Conservation (phyloP, 1,140 invertebrate genomes). For the Bradysia coprophila region DNA sequence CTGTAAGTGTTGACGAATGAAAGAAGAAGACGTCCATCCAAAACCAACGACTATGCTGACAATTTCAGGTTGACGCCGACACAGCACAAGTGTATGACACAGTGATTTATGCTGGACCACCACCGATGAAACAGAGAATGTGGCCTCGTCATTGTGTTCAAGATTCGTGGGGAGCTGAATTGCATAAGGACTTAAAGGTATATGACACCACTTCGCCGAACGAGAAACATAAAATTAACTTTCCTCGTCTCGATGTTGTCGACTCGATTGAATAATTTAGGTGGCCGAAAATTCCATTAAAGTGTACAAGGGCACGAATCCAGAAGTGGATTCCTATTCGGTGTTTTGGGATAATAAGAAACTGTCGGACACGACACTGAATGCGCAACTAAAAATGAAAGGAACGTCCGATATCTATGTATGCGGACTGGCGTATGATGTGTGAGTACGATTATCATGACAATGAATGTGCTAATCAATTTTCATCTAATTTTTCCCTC, state of each 20-base stretch:
- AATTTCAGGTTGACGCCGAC: constrained; percentile 34
- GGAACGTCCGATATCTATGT: constrained; percentile 85
- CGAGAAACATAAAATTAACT: no score
- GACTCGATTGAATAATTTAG: background rate
- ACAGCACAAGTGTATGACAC: constrained; percentile 74
- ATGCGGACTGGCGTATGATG: constrained; percentile 89
- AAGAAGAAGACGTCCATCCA: background rate
- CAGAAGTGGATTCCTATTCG: constrained; percentile 91
- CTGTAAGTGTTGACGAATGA: constrained; percentile 24
- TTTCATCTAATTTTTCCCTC: no score
- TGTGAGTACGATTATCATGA: no score
- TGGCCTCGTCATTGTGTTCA: constrained; percentile 95
- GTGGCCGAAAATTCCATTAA: constrained; percentile 1
- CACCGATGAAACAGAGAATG: constrained; percentile 62
- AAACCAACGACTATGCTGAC: background rate
- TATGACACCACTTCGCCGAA: no score
- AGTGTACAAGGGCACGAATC: constrained; percentile 45
- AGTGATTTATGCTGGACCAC: constrained; percentile 77
- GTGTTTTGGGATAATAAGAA: constrained; percentile 97
- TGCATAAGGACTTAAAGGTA: constrained; percentile 82
- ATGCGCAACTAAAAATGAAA: constrained; percentile 53
- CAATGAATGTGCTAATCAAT: constrained; percentile 38
- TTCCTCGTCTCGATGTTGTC: no score
- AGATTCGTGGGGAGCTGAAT: constrained; percentile 81
- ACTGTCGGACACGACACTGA: constrained; percentile 70